A percentile compares a stretch with the other conserved stretches of the same genome.
Evolutionary conservation across 2,888 invertebrate species (phyloP).

Genomic region (Drosophila falleni): DNA sequence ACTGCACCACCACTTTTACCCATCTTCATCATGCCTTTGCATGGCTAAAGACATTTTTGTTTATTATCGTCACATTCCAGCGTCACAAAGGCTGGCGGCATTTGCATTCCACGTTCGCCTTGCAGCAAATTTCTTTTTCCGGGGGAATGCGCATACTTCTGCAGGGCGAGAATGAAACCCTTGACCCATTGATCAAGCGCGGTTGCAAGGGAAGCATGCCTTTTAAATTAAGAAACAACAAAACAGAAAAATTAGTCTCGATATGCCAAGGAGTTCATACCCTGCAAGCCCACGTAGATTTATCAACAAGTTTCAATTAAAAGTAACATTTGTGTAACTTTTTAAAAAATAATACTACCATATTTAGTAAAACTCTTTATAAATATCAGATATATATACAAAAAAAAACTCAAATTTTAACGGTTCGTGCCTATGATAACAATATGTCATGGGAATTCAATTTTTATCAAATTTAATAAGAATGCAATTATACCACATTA

Average conservation of each 20-base stretch:
- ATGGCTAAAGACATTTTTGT: slow-evolving; percentile 39
- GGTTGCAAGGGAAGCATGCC: slow-evolving; percentile 8
- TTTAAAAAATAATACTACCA: not conserved
- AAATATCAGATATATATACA: no score
- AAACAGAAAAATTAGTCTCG: not conserved
- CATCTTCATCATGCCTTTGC: slow-evolving; percentile 2
- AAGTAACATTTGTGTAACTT: not conserved
- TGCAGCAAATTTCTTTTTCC: slow-evolving; percentile 5
- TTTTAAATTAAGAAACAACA: slow-evolving; percentile 25
- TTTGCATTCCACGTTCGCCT: slow-evolving; percentile 28
- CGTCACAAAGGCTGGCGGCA: slow-evolving; percentile 39
- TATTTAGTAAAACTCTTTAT: no score
- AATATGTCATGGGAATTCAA: no score
- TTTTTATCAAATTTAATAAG: no score
- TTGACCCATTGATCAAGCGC: slow-evolving; percentile 46
- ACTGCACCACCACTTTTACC: slow-evolving; percentile 8
- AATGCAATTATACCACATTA: no score
- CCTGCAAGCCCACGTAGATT: not conserved
- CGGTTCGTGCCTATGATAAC: no score
- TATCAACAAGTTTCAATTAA: not conserved
- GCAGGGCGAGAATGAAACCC: slow-evolving; percentile 31
- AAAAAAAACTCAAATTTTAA: no score
- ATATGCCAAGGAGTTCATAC: not conserved
- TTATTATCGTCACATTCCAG: slow-evolving; percentile 54
- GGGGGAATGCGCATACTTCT: slow-evolving; percentile 14